Base-by-base conservation (phyloP, 2,888 invertebrate species). In the Pyrgus malvae region DNA sequence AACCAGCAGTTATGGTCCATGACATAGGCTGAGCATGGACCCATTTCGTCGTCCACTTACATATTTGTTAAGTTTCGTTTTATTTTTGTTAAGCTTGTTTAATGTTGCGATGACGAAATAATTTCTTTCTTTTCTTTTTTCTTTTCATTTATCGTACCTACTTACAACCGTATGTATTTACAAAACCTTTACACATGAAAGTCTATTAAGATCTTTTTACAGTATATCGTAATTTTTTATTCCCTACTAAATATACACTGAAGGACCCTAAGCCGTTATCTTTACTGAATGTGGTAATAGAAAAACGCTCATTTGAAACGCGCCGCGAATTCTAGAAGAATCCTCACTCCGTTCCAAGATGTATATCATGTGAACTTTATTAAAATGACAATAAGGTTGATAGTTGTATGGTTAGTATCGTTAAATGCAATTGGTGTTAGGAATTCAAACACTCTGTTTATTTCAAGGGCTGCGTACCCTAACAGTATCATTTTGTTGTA, bases 241-340 rank as follows among this genome's bases (percentile, higher is more conserved):
- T 38, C 16, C 5, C 37, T n/a, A 9, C 37, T 19, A 38, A 38
- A 38, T 38, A 38, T 38, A n/a, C 19, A 38, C 37, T 19, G 19
- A 19, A 33, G 16, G 19, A 16, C 37, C 37, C n/a, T 0, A 19
- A 38, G 16, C n/a, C 17, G 19, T 4, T 38, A 19, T 38, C 37
- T 38, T n/a, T 19, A 38, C 19, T 5, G 37, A 38, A 38, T 17
- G 21, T 21, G 40, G 40, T 40, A 19, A 40, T 40, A 23, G 40
- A 40, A 40, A 23, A 23, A 40, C 40, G 11, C 11, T 40, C 40
- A 11, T 40, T 23, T 7, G 2, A 11, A 5, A 38, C 37, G 37
- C 37, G 19, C 19, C n/a, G 37, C 19, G 37, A 38, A 38, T 38
- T 38, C 16, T 19, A 38, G 37, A 35, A 8, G 35, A 5, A n/a